Base-by-base conservation (phyloP, 2,113 vertebrate species). In the Siniperca chuatsi region DNA sequence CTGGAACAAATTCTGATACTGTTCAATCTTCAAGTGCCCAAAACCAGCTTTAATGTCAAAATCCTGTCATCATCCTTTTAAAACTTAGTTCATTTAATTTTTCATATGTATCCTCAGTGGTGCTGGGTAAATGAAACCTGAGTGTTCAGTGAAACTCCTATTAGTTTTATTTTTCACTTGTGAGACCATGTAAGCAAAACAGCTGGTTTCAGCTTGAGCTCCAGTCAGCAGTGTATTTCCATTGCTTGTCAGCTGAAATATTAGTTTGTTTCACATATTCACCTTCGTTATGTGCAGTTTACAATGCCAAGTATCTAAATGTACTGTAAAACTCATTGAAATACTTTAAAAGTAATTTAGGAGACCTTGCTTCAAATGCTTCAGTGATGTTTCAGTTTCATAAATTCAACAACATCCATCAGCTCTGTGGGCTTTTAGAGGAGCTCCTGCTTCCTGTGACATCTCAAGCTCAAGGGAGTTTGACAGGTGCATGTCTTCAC, bases 401-500 rank as follows among this genome's bases (percentile, higher is more conserved):
- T 29, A 1, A 58, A 20, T 72, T 55, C 20, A 58, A 18, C 15
- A 29, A 46, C 16, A 46, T 46, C 8, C 25, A 21, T 75, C 65
- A 29, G 65, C 65, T 29, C 3, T 48, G 55, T 23, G 25, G 37
- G 55, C 12, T 33, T 61, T 35, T 4, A 50, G 15, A 70, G 81
- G 4, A n/a, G 18, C 55, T 57, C 2, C 11, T 4, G 15, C 16
- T 18, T 33, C 13, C 37, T 44, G 54, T 42, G 21, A 25, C 35
- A 16, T 18, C 10, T 57, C 3, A 18, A 70, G 37, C 23, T 42
- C 8, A 44, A 60, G 60, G 9, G 35, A n/a, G 40, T 10, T 58
- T 23, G 35, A 79, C 82, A 79, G 84, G 42, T 84, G 79, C n/a
- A 35, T 81, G 70, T 60, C 75, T 82, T 78, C 81, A 68, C n/a